These are phyloP conservation scores for Mallotus villosus DNA, from an alignment of 2,797 vertebrate genomes.

Conservation along the genomic window DNA sequence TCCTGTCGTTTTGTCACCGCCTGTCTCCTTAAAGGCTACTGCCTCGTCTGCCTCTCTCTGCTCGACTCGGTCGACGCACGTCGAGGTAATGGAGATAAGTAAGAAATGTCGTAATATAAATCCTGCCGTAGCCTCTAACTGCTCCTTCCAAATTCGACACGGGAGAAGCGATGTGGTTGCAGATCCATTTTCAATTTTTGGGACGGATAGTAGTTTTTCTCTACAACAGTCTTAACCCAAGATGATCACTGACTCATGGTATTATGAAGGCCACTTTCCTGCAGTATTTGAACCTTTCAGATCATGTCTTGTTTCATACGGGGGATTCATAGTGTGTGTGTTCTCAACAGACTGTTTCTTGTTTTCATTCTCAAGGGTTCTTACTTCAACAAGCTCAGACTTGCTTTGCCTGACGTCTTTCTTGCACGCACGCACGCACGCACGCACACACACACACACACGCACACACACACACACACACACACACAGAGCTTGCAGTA, in stretches of 20 bases:
- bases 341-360: conserved; percentile 9
- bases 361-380: conserved; percentile 39
- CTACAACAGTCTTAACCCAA: too few relatives aligned
- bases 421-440: conserved; percentile 1
- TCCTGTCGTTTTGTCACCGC: conserved; percentile 42
- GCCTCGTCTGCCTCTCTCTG: conserved; percentile 31
- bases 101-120: conserved; percentile 55
- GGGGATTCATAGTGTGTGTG: neutral
- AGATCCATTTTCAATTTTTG: too few relatives aligned
- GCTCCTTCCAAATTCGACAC: too few relatives aligned
- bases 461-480: conserved; percentile 4
- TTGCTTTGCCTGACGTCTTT: conserved; percentile 19
- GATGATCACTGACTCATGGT: neutral
- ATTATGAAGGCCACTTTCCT: neutral
- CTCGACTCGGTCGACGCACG: conserved; percentile 54
- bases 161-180: too few relatives aligned
- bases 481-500: conserved; percentile 9
- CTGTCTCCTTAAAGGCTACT: conserved; percentile 56
- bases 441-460: conserved; percentile 7
- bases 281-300: neutral
- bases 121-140: too few relatives aligned
- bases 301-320: neutral
- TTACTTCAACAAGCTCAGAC: conserved; percentile 49
- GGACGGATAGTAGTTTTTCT: too few relatives aligned
- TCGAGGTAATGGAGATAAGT: conserved; percentile 51